Evolutionary conservation across 2,888 invertebrate species (phyloP).

Genomic region (Aphodius granarius): DNA sequence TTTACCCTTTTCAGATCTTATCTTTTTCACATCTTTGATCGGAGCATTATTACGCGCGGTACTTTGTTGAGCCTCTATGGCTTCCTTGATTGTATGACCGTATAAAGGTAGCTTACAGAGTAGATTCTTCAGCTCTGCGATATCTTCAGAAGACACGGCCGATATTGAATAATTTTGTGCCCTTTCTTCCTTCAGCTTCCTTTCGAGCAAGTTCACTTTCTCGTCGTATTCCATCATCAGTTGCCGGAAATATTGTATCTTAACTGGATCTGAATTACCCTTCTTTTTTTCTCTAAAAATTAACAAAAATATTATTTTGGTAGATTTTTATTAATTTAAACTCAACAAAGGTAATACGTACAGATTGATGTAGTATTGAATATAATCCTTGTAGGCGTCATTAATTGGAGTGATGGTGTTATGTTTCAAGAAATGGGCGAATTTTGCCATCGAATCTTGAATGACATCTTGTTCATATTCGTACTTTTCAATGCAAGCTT

Average conservation of each 20-base stretch:
- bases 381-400: too few species aligned
- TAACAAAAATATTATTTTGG: too few species aligned
- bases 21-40: too few species aligned
- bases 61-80: too few species aligned
- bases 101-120: too few species aligned
- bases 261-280: neutral
- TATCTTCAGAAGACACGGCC: neutral
- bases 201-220: neutral
- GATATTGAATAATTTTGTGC: neutral
- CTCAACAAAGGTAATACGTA: constrained; percentile 32
- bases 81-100: too few species aligned
- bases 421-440: constrained; percentile 46
- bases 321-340: too few species aligned
- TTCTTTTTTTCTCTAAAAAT: neutral
- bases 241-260: neutral
- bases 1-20: too few species aligned
- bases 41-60: too few species aligned
- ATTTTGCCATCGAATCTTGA: constrained; percentile 42
- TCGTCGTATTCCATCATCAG: neutral
- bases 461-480: constrained; percentile 30
- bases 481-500: neutral
- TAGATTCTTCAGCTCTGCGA: neutral
- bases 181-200: neutral
- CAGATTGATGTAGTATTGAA: constrained; percentile 45
- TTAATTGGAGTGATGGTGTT: constrained; percentile 46